Evolutionary conservation across 1,140 invertebrate species (phyloP).

Genomic region (Microplitis demolitor): DNA sequence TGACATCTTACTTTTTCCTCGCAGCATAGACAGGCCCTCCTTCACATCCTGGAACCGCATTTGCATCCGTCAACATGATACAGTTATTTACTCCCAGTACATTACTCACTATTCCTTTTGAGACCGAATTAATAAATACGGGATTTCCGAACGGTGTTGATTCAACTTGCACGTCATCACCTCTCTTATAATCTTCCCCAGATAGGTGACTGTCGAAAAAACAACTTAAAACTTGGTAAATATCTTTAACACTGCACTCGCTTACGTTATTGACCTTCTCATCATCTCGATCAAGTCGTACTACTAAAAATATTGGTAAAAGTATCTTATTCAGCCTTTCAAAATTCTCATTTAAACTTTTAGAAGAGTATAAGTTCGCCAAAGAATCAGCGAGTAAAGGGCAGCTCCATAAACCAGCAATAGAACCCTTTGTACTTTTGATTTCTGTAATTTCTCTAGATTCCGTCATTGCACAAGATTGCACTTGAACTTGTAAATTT

Average conservation of each 20-base stretch:
- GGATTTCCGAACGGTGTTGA: slow-evolving; percentile 65
- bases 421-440: slow-evolving; percentile 25
- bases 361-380: slow-evolving; percentile 56
- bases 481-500: slow-evolving; percentile 33
- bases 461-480: slow-evolving; percentile 7
- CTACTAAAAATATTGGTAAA: slow-evolving; percentile 60
- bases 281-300: slow-evolving; percentile 32
- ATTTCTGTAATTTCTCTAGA: neutral
- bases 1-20: slow-evolving; percentile 32
- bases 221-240: slow-evolving; percentile 24
- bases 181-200: slow-evolving; percentile 36
- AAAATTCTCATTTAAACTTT: slow-evolving; percentile 58
- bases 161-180: slow-evolving; percentile 53
- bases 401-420: slow-evolving; percentile 57
- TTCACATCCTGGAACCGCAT: slow-evolving; percentile 65
- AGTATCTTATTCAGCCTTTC: slow-evolving; percentile 52
- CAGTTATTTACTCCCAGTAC: slow-evolving; percentile 61
- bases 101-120: slow-evolving; percentile 65
- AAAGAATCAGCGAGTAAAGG: slow-evolving; percentile 59
- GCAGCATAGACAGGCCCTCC: slow-evolving; percentile 64
- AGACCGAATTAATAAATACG: slow-evolving; percentile 64
- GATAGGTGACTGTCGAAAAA: slow-evolving; percentile 14
- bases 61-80: slow-evolving; percentile 65
- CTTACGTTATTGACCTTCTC: neutral
- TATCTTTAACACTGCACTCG: neutral